phyloP scores from a whole-genome alignment of 1,140 invertebrate species.

The Spodoptera frugiperda region DNA sequence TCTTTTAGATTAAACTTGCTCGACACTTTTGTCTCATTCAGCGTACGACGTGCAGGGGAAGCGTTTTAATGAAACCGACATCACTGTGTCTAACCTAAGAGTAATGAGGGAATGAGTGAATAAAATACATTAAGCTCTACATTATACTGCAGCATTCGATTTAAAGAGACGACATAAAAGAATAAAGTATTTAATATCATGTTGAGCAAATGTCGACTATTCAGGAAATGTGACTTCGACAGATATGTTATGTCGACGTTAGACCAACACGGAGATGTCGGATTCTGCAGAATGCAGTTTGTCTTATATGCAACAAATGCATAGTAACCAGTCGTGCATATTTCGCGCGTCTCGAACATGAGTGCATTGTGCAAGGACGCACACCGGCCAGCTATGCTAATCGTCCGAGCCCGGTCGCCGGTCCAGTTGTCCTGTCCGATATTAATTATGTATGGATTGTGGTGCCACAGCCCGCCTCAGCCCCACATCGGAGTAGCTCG shows the following conservation, averaged over 20 bases:
- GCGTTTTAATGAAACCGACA: conserved; percentile 38
- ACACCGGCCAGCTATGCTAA: conserved; percentile 39
- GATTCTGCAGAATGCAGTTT: conserved; percentile 48
- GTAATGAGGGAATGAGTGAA: conserved; percentile 26
- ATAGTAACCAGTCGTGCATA: conserved; percentile 24
- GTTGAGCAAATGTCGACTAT: conserved; percentile 11
- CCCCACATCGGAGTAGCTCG: conserved; percentile 1
- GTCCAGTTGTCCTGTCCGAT: conserved; percentile 30
- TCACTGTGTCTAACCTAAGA: conserved; percentile 8
- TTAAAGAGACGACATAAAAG: neutral
- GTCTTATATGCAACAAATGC: conserved; percentile 41
- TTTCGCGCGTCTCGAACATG: conserved; percentile 42
- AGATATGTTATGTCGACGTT: conserved; percentile 33
- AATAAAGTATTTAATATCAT: conserved; percentile 21
- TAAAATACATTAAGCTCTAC: conserved; percentile 11
- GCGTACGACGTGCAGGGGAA: conserved; percentile 15
- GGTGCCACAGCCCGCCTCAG: conserved; percentile 7
- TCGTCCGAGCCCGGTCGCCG: conserved; percentile 15
- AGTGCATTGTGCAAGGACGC: conserved; percentile 37
- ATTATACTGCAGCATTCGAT: conserved; percentile 1
- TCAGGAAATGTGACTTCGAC: conserved; percentile 37
- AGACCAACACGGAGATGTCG: conserved; percentile 33
- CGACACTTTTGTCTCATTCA: conserved; percentile 41
- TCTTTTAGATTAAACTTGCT: conserved; percentile 48
- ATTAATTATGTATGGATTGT: conserved; percentile 46